Conservation (phyloP, 2,113 vertebrate species). For the Lasiurus cinereus region DNA sequence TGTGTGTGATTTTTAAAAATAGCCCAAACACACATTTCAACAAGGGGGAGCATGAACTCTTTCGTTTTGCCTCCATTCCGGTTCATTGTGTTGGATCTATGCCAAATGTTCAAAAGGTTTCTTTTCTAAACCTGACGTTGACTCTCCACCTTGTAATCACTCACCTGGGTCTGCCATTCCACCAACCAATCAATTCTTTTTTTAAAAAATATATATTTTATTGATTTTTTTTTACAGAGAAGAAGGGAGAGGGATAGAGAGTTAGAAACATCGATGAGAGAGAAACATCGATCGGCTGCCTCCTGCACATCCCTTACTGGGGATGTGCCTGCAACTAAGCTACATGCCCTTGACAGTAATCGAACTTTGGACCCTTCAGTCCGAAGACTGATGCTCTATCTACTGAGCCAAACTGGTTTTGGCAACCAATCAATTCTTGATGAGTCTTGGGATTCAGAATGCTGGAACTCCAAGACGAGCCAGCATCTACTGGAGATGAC, state of each 20-base stretch:
- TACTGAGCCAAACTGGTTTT: no score
- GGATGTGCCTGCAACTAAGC: no score
- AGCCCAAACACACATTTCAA: conserved; percentile 55
- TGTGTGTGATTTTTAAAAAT: conserved; percentile 11
- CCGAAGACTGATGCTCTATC: no score
- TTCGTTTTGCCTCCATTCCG: conserved; percentile 64
- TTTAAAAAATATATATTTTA: no score
- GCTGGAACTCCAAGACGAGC: not conserved
- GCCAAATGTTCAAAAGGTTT: conserved; percentile 52
- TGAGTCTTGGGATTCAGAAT: not conserved
- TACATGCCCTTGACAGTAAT: no score
- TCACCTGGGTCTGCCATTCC: not conserved
- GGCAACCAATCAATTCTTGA: not conserved
- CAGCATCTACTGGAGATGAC: no score
- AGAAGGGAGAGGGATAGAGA: no score
- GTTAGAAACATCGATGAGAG: no score
- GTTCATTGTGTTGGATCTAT: conserved; percentile 40
- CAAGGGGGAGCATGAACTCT: conserved; percentile 47
- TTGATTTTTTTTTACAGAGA: no score
- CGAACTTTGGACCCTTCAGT: no score
- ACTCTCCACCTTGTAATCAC: conserved; percentile 27
- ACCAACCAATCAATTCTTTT: not conserved
- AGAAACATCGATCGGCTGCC: no score
- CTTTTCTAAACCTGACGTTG: conserved; percentile 51
- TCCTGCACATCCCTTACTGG: no score